Base-by-base conservation (phyloP, 1,140 invertebrate genomes). In the Geopemphigus sp. region DNA sequence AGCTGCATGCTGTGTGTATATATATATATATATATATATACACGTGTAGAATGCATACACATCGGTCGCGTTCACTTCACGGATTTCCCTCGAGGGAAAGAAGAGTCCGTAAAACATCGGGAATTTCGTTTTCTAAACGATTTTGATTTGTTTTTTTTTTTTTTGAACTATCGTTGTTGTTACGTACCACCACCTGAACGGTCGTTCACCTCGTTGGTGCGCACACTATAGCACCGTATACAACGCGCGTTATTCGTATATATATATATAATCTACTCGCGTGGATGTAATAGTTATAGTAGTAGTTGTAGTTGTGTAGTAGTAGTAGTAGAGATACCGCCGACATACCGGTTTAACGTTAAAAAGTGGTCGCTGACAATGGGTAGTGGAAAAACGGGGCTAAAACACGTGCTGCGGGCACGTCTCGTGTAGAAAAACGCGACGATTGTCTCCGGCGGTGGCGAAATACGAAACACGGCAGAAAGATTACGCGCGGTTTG, bases 281-380 rank as follows among this genome's bases (percentile, higher is more conserved):
- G 29, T 32, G 57, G 5, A 3, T 39, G 32, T 39, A 39, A 8
- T 8, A 39, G 8, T 8, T 4, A 8, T 39, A 39, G 32, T 4
- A 39, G 14, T 14, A 8, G 47, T 50, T 12, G 47, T 50, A 50
- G 47, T 10, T 8, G 14, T 50, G 32, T 39, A 39, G 66, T 19
- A 22, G 45, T 68, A 12, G 22, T 26, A 68, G 39, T 39, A 68
- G 12, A 50, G 66, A 68, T 68, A 68, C 66, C 64, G 64, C 10
- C 32, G 32, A 26, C 66, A 68, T 68, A 68, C 66, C 66, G 66
- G 66, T 68, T 68, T 68, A 50, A 47, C 64, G 64, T 68, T 68
- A 50, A 68, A 39, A 50, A 68, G 66, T 17, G 66, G 66, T 68
- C 66, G 66, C 66, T 45, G 66, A 68, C 66, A 68, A 68, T 68